Evolutionary conservation across 2,888 invertebrate species (phyloP).

Genomic region (Cyaniris semiargus): DNA sequence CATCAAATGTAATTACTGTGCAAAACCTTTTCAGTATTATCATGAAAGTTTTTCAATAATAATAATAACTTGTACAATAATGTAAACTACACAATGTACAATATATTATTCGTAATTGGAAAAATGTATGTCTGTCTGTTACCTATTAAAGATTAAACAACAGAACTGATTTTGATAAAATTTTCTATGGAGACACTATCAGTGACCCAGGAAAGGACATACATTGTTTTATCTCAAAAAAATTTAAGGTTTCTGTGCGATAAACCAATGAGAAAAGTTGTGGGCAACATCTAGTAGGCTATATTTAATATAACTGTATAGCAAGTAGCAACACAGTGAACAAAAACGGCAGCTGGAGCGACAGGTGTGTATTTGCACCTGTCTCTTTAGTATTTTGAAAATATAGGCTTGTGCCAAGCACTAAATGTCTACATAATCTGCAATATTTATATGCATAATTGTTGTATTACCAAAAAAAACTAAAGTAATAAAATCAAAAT

Average conservation of each 20-base stretch:
- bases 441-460: neutral
- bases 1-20: no score
- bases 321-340: neutral
- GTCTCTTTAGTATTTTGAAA: neutral
- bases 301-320: constrained; percentile 7
- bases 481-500: no score
- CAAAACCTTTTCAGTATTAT: no score
- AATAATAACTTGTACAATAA: neutral
- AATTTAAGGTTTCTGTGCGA: neutral
- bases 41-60: neutral
- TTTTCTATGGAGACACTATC: no score
- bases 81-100: no score
- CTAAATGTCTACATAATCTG: neutral
- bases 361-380: constrained; percentile 21
- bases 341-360: neutral
- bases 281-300: neutral
- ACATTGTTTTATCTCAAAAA: no score
- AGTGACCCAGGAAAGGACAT: no score
- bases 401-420: neutral
- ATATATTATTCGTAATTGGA: no score
- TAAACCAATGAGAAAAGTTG: neutral
- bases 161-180: no score
- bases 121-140: neutral
- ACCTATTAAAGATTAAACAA: neutral
- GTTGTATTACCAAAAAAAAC: no score